Evolutionary conservation across 2,797 vertebrate genomes (phyloP).

Genomic region (Darevskia nairensis): DNA sequence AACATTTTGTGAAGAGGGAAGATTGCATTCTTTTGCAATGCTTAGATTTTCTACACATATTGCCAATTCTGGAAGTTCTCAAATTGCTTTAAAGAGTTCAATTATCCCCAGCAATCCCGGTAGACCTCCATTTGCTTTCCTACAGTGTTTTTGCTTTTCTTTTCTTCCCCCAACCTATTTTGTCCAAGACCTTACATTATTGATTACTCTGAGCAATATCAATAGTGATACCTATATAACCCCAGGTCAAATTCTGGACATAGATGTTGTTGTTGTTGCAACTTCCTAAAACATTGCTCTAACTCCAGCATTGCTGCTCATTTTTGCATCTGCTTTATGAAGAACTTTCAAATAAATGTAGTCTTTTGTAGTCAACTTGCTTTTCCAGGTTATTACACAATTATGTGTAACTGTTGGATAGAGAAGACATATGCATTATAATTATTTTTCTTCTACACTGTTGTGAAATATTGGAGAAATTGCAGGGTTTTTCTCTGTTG

Average conservation of each 20-base stretch:
- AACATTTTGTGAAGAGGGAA: background rate
- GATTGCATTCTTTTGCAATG: background rate
- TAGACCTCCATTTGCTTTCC: background rate
- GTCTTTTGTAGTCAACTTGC: slow-evolving; percentile 16
- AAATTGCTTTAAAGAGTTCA: background rate
- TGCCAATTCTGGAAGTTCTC: slow-evolving; percentile 24
- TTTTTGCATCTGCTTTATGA: slow-evolving; percentile 41
- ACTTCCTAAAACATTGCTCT: background rate
- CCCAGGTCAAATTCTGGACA: slow-evolving; percentile 7
- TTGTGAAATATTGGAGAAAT: slow-evolving; percentile 20
- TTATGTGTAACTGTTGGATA: slow-evolving; percentile 13
- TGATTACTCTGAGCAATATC: background rate
- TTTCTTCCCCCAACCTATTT: background rate
- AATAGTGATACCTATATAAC: background rate
- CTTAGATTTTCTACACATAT: background rate
- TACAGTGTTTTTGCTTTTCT: background rate
- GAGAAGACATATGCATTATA: slow-evolving; percentile 20
- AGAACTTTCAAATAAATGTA: slow-evolving; percentile 37
- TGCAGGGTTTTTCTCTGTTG: slow-evolving; percentile 18
- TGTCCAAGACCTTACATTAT: slow-evolving; percentile 16
- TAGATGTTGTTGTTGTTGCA: no score
- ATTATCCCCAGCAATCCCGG: slow-evolving; percentile 8
- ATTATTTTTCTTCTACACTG: slow-evolving; percentile 7
- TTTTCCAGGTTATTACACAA: slow-evolving; percentile 39
- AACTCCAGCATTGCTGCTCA: slow-evolving; percentile 14